Base-by-base conservation (phyloP, 1,140 invertebrate genomes). In the Daktulosphaira vitifoliae region DNA sequence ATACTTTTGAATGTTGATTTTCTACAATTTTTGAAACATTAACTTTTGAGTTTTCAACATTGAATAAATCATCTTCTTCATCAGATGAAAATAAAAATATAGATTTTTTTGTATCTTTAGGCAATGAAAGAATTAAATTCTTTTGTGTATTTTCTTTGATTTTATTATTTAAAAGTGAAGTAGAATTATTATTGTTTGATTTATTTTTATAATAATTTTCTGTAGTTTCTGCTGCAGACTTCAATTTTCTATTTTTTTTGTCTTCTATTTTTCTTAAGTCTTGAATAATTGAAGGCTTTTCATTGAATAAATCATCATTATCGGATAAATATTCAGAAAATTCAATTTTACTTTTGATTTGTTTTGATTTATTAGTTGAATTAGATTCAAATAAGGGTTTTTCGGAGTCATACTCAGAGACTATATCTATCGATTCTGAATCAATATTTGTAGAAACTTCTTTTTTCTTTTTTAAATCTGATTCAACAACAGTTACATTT, bases 271-370 rank as follows among this genome's bases (percentile, higher is more conserved):
- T 3, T 25, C 25, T 42, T 25, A 22, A 39, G 33, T 23, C 22
- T n/a, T n/a, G n/a, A n/a, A n/a, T n/a, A n/a, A 16, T 44, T 11
- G 1, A 23, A 42, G 52, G n/a, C n/a, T 56, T 44, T 25, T 6
- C 44, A 62, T 5, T 62, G 29, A 62, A 62, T 33, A 62, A 62
- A 22, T 62, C 56, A 62, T 62, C 56, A 22, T n/a, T n/a, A n/a
- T 62, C 56, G 44, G 42, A 62, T n/a, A 39, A 62, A 29, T 38
- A 62, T 4, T 62, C 42, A 20, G 46, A 62, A n/a, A 22, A n/a
- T 22, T 22, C 46, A 3, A n/a, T n/a, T n/a, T n/a, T n/a, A n/a
- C n/a, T n/a, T n/a, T n/a, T n/a, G n/a, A n/a, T n/a, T 29, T 16
- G 38, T 48, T 16, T 20, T 46, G 25, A 8, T n/a, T 48, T 56